Conservation (phyloP, 2,113 vertebrate genomes). For the Clarias magur region DNA sequence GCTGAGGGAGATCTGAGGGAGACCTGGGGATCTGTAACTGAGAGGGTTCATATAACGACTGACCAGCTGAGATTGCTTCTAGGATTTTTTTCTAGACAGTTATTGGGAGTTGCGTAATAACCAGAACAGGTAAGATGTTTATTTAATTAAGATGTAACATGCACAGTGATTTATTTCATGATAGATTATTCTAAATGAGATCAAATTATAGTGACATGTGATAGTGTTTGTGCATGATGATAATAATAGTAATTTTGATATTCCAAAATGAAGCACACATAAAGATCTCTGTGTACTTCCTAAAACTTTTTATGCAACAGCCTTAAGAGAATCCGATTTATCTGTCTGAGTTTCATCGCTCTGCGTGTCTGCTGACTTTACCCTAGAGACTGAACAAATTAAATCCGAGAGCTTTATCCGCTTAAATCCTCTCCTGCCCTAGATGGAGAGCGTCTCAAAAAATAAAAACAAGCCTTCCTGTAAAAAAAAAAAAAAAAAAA, state of each 20-base stretch:
- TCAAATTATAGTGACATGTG: too few species aligned
- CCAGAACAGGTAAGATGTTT: constrained; percentile 12
- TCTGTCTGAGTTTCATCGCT: constrained; percentile 29
- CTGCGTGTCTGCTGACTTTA: constrained; percentile 55
- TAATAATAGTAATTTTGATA: background rate
- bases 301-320: background rate
- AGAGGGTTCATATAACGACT: background rate
- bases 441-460: constrained; percentile 71
- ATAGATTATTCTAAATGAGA: background rate
- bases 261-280: background rate
- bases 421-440: constrained; percentile 73
- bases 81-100: background rate
- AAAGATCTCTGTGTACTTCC: background rate
- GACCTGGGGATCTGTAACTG: constrained; percentile 39
- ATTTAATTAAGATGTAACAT: background rate
- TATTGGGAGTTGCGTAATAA: background rate
- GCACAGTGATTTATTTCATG: background rate
- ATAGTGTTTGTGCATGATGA: background rate
- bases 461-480: constrained; percentile 54
- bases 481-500: too few species aligned
- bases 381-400: constrained; percentile 60
- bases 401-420: constrained; percentile 70
- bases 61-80: background rate
- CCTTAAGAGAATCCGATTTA: background rate
- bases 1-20: constrained; percentile 54